These are phyloP conservation scores for Pedicia rivosa DNA, from an alignment of 2,888 invertebrate species.

Conservation along the genomic window DNA sequence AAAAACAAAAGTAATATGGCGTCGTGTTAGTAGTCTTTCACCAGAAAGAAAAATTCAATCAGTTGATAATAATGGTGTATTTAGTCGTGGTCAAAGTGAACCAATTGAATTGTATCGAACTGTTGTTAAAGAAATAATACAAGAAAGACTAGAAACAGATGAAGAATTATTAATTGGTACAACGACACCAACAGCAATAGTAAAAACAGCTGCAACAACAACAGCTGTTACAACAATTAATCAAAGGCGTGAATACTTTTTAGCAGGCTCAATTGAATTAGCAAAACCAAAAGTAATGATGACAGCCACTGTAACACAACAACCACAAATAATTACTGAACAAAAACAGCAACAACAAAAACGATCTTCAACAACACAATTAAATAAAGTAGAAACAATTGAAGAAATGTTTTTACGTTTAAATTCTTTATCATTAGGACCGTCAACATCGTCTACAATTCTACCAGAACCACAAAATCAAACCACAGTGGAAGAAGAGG, in stretches of 20 bases:
- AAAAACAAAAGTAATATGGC: constrained; percentile 1
- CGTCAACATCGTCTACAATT: not conserved
- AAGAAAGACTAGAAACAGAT: too few relatives aligned
- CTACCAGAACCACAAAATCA: not conserved
- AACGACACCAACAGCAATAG: too few relatives aligned
- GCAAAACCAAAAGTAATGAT: not conserved
- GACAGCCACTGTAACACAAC: not conserved
- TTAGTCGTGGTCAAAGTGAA: not conserved
- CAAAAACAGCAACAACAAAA: not conserved
- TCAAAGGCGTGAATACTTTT: not conserved
- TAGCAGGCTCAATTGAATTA: not conserved
- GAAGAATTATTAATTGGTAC: too few relatives aligned
- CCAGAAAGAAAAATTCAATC: too few relatives aligned
- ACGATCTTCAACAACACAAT: not conserved
- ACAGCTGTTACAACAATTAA: too few relatives aligned
- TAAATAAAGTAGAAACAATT: constrained; percentile 7
- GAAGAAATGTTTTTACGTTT: constrained; percentile 9
- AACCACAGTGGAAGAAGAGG: not conserved
- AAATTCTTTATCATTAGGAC: not conserved
- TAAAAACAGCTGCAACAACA: too few relatives aligned
- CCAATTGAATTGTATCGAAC: not conserved
- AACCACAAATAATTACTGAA: too few relatives aligned
- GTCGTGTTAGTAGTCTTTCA: constrained; percentile 27
- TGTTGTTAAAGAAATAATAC: not conserved
- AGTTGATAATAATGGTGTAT: not conserved